Conservation (phyloP, 2,113 vertebrate genomes). For the Aptenodytes patagonicus region DNA sequence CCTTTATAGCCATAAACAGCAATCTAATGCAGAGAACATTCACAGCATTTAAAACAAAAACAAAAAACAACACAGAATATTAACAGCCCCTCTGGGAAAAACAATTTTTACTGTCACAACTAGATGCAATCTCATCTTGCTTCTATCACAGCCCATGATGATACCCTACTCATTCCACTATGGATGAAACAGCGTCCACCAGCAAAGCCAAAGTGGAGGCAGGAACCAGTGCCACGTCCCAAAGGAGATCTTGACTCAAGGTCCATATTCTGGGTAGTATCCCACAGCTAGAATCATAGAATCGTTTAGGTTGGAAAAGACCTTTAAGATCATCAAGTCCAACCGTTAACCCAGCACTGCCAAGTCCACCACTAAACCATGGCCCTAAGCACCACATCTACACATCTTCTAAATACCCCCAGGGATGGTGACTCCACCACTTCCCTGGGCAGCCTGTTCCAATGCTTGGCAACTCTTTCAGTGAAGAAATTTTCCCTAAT, state of each 20-base stretch:
- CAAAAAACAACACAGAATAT: background rate
- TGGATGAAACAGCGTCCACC: accelerated
- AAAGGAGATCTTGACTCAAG: background rate
- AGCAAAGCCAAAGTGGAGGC: background rate
- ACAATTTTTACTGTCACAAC: background rate
- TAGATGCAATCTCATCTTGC: background rate
- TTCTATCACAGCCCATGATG: background rate
- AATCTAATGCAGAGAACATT: background rate
- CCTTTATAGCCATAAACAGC: background rate
- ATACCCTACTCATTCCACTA: background rate
- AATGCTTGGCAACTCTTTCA: too few relatives aligned
- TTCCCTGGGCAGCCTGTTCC: too few relatives aligned
- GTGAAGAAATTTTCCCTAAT: too few relatives aligned
- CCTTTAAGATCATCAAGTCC: too few relatives aligned
- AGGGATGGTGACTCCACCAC: too few relatives aligned
- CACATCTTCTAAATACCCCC: too few relatives aligned
- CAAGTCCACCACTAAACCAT: too few relatives aligned
- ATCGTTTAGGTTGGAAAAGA: too few relatives aligned
- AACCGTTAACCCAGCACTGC: too few relatives aligned
- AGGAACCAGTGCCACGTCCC: background rate
- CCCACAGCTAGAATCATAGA: background rate
- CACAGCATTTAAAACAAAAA: background rate
- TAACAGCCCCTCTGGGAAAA: background rate
- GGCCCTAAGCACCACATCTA: too few relatives aligned
- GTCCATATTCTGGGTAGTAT: background rate